Conservation (phyloP, 2,113 vertebrate genomes). For the Ceratotherium simum region DNA sequence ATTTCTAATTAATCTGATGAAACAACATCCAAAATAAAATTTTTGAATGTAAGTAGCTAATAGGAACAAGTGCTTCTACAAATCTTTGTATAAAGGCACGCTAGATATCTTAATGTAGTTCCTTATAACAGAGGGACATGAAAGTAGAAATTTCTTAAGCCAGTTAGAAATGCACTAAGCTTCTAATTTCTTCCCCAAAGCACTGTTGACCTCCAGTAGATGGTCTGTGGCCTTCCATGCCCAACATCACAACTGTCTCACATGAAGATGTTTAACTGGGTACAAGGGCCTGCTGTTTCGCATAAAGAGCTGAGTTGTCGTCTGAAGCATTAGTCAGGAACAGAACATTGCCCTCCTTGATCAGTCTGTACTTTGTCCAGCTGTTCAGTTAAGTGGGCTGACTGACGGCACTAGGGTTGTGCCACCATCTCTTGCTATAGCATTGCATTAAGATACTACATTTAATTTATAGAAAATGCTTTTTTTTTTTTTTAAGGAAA, state of each 20-base stretch:
- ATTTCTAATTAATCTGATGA: slow-evolving; percentile 71
- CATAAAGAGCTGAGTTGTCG: background rate
- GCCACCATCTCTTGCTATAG: background rate
- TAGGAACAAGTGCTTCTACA: background rate
- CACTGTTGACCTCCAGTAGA: background rate
- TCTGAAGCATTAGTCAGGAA: background rate
- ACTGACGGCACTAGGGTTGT: background rate
- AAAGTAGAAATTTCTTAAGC: slow-evolving; percentile 11
- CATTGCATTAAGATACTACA: background rate
- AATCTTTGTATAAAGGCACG: background rate
- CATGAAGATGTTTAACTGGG: background rate
- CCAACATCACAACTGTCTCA: background rate
- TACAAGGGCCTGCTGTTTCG: slow-evolving; percentile 27
- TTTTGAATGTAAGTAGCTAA: background rate
- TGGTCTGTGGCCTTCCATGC: background rate
- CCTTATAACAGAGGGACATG: background rate
- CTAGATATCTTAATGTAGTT: background rate
- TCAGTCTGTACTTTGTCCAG: background rate
- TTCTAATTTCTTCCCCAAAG: slow-evolving; percentile 10
- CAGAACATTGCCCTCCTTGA: background rate
- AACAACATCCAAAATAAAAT: slow-evolving; percentile 56
- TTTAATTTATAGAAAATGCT: background rate
- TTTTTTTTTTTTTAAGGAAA: background rate
- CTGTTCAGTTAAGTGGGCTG: background rate
- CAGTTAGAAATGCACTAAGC: background rate